Percentiles rank a stretch among this genome's conserved stretches.
Evolutionary conservation across 64 coral and sea anemone genomes (phyloP).

Genomic region (Pocillopora verrucosa): DNA sequence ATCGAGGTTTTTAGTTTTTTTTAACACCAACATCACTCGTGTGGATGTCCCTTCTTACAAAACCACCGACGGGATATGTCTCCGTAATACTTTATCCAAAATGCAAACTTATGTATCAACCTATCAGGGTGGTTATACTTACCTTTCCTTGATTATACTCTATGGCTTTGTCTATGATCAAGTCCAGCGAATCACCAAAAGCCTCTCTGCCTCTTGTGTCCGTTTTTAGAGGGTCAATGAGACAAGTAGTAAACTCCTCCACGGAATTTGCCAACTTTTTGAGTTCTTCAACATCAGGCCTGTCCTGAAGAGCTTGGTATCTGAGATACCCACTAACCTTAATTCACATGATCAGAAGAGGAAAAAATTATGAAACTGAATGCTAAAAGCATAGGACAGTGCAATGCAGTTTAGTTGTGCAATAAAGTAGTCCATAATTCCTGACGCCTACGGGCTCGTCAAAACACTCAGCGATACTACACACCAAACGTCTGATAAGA

Average conservation of each 20-base stretch:
- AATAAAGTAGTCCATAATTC: too few species aligned
- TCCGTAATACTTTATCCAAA: too few species aligned
- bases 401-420: neutral
- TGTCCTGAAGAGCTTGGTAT: conserved; percentile 20
- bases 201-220: conserved; percentile 33
- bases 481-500: too few species aligned
- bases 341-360: neutral
- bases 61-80: too few species aligned
- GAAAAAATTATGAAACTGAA: too few species aligned
- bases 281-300: conserved; percentile 29
- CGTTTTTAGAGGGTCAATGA: conserved; percentile 32
- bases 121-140: neutral
- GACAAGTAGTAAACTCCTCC: conserved; percentile 24
- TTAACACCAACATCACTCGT: too few species aligned
- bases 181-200: conserved; percentile 22
- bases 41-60: too few species aligned
- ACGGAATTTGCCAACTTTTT: conserved; percentile 22
- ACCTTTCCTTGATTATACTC: conserved; percentile 27
- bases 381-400: too few species aligned
- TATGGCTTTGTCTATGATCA: conserved; percentile 21
- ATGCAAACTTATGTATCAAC: neutral
- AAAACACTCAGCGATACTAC: too few species aligned
- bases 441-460: too few species aligned
- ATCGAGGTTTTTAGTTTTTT: too few species aligned
- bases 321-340: conserved; percentile 28